These are phyloP conservation scores for Sebastes wilsoni DNA, from an alignment of 2,797 vertebrate genomes.

Conservation along the genomic window DNA sequence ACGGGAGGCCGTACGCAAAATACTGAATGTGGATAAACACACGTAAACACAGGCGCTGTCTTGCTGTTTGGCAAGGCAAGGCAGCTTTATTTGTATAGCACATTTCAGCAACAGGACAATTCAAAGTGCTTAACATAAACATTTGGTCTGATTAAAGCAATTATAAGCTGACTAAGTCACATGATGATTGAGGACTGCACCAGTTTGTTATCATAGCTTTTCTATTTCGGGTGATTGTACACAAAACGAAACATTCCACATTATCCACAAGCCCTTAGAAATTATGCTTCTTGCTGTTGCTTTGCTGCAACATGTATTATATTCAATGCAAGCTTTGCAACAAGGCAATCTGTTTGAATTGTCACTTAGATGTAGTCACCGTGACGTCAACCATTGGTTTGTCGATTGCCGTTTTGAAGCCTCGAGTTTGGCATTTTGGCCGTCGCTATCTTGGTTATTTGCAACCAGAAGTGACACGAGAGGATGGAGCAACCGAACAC, in stretches of 20 bases:
- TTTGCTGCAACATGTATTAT: not conserved
- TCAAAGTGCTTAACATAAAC: too few relatives aligned
- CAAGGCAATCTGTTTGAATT: not conserved
- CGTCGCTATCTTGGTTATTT: too few relatives aligned
- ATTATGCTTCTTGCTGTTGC: not conserved
- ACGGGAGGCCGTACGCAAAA: not conserved
- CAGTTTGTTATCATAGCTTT: not conserved
- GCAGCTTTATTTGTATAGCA: too few relatives aligned
- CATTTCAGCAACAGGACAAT: too few relatives aligned
- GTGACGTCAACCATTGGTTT: too few relatives aligned
- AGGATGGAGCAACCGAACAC: too few relatives aligned
- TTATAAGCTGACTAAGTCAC: not conserved
- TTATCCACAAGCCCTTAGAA: not conserved
- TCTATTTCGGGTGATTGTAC: not conserved
- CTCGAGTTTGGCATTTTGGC: too few relatives aligned
- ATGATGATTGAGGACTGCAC: not conserved
- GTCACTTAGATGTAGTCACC: too few relatives aligned
- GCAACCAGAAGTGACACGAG: too few relatives aligned
- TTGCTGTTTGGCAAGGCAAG: not conserved
- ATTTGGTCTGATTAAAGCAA: not conserved
- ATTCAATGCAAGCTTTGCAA: not conserved
- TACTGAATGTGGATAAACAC: not conserved
- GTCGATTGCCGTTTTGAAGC: too few relatives aligned
- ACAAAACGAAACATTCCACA: not conserved
- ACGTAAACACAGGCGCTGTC: not conserved